These are phyloP conservation scores for Craseonycteris thonglongyai DNA, from an alignment of 2,113 vertebrate genomes.

Conservation along the genomic window DNA sequence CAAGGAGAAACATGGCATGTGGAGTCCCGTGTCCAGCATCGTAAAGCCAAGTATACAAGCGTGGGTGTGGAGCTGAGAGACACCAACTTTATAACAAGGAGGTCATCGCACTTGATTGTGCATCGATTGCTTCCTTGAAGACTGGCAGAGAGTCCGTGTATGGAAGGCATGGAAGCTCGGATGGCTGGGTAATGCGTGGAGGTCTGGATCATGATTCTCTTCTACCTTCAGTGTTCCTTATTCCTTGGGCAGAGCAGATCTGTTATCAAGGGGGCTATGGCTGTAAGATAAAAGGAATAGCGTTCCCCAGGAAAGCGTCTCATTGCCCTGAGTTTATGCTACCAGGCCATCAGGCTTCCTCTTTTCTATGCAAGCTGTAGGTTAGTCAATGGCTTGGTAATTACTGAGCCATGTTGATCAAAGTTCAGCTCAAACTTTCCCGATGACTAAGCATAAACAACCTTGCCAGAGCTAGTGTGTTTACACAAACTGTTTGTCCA, in stretches of 20 bases:
- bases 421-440: slow-evolving; percentile 27
- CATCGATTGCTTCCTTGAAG: neutral
- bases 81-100: neutral
- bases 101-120: neutral
- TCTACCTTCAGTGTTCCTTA: neutral
- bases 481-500: neutral
- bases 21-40: neutral
- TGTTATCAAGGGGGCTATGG: neutral
- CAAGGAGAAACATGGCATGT: neutral
- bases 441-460: neutral
- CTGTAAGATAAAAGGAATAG: neutral
- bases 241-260: neutral
- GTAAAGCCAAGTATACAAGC: neutral
- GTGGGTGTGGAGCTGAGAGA: no score
- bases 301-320: neutral
- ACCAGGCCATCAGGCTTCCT: neutral
- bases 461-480: neutral
- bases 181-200: neutral
- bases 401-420: neutral
- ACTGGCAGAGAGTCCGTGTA: neutral
- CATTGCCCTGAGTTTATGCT: neutral
- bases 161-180: neutral
- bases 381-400: neutral
- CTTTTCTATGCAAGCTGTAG: neutral
- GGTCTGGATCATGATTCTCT: neutral